Conservation (phyloP, 2,113 vertebrate species). For the Stegostoma tigrinum region DNA sequence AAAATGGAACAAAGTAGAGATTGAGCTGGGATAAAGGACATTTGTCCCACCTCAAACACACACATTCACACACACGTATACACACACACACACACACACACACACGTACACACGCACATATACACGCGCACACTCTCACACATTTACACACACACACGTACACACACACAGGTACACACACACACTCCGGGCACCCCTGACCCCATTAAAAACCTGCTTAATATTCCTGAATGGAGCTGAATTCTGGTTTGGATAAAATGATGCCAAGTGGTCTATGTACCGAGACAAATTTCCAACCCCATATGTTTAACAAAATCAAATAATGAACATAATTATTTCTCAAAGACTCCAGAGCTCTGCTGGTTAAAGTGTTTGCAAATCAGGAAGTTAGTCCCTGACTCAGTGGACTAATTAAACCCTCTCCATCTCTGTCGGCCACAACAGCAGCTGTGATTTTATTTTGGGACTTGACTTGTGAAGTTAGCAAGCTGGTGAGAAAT, state of each 20-base stretch:
- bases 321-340: neutral
- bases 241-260: neutral
- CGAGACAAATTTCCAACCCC: neutral
- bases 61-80: too few species aligned
- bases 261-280: neutral
- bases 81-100: too few species aligned
- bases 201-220: neutral
- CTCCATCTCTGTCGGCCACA: neutral
- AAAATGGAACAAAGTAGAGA: neutral
- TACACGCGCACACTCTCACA: too few species aligned
- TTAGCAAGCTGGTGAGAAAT: neutral
- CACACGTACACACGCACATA: too few species aligned
- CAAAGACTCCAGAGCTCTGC: neutral
- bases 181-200: accelerated
- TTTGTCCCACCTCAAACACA: too few species aligned
- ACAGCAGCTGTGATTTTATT: conserved; percentile 6
- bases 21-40: neutral
- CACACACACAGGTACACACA: too few species aligned
- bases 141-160: too few species aligned
- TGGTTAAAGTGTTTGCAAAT: neutral
- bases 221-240: neutral
- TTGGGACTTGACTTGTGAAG: neutral
- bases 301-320: neutral
- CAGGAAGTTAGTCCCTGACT: neutral
- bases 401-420: neutral